phyloP scores from a whole-genome alignment of 2,797 vertebrate species.

The Lutra lutra region DNA sequence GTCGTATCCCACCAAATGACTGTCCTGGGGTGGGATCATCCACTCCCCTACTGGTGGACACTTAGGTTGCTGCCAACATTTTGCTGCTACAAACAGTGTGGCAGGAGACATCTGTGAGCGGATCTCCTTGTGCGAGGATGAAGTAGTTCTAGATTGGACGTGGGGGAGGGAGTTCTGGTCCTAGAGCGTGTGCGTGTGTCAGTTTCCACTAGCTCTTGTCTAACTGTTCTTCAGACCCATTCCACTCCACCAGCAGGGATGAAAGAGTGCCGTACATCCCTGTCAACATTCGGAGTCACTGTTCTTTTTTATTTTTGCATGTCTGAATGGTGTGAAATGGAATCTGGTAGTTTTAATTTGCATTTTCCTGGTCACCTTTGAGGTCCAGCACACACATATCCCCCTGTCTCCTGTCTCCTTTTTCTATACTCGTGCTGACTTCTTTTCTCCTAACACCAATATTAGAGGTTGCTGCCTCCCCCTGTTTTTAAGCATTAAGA shows the following conservation, averaged over 20 bases:
- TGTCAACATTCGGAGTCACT: background rate
- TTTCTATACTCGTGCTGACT: background rate
- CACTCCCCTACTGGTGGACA: background rate
- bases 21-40: background rate
- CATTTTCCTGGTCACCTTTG: background rate
- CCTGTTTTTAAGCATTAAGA: slow-evolving; percentile 79
- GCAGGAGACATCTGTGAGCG: background rate
- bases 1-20: background rate
- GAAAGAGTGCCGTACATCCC: background rate
- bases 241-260: background rate
- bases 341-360: background rate
- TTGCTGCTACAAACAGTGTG: background rate
- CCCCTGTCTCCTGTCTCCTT: background rate
- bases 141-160: background rate
- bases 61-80: background rate
- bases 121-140: background rate
- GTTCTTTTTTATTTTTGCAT: slow-evolving; percentile 1
- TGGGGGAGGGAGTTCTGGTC: background rate
- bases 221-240: background rate
- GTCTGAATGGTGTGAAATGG: background rate
- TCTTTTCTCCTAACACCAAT: background rate
- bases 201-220: background rate
- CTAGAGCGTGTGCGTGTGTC: background rate
- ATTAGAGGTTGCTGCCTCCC: slow-evolving; percentile 51
- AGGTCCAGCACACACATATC: background rate